These are phyloP conservation scores for Chymomyza procnemis DNA, from an alignment of 2,888 invertebrate species.

Conservation along the genomic window DNA sequence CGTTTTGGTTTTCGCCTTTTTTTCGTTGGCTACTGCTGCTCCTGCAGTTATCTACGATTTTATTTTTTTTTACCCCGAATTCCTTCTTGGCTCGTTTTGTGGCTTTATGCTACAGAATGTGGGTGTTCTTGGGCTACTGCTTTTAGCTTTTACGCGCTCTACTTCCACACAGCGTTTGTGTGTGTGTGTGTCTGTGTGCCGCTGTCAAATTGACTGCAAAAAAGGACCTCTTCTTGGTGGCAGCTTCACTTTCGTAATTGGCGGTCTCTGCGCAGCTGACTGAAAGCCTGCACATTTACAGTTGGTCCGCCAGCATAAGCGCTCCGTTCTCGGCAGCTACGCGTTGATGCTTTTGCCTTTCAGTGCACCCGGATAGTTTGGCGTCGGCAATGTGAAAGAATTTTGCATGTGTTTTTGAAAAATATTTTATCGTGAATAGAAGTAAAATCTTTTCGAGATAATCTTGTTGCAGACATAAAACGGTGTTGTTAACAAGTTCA, in stretches of 20 bases:
- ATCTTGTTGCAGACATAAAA: background rate
- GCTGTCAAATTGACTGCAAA: slow-evolving; percentile 75
- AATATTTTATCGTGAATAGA: background rate
- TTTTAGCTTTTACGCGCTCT: slow-evolving; percentile 72
- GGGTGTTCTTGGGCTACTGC: slow-evolving; percentile 52
- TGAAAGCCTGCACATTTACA: slow-evolving; percentile 53
- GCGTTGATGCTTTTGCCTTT: slow-evolving; percentile 4
- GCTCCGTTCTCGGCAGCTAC: slow-evolving; percentile 53
- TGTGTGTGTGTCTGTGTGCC: slow-evolving; percentile 20
- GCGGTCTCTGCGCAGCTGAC: slow-evolving; percentile 67
- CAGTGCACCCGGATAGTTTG: background rate
- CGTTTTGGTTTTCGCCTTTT: slow-evolving; percentile 54
- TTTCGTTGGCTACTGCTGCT: slow-evolving; percentile 12
- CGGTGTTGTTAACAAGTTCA: slow-evolving; percentile 6
- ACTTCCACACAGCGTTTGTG: background rate
- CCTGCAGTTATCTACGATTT: background rate
- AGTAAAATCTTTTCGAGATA: background rate
- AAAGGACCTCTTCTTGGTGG: slow-evolving; percentile 74
- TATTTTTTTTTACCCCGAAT: background rate
- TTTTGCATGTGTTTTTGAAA: slow-evolving; percentile 8
- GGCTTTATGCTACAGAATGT: slow-evolving; percentile 38
- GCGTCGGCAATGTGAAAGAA: slow-evolving; percentile 46
- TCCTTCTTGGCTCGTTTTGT: slow-evolving; percentile 36
- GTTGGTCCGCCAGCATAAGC: slow-evolving; percentile 74
- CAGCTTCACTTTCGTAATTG: slow-evolving; percentile 76